A percentile compares a stretch with the other conserved stretches of the same genome.
phyloP scores from a whole-genome alignment of 2,888 invertebrate species.

The Metellina segmentata region DNA sequence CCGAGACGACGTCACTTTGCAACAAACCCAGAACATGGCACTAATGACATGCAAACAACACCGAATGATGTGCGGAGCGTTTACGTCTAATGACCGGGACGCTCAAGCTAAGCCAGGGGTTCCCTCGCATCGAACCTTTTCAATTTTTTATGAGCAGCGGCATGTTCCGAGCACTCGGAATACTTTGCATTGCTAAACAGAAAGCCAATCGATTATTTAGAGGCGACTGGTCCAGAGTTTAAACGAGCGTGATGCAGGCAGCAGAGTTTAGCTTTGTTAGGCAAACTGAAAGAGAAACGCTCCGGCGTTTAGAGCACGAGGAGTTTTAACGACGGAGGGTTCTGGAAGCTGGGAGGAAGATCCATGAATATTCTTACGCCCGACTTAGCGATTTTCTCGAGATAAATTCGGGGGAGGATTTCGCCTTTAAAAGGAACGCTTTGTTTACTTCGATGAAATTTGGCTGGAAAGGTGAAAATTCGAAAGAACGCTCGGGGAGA shows the following conservation, averaged over 20 bases:
- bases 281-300: constrained; percentile 11
- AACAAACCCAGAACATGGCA: neutral
- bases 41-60: neutral
- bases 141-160: neutral
- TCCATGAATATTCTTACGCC: neutral
- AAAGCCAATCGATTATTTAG: constrained; percentile 3
- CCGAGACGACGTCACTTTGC: neutral
- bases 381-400: neutral
- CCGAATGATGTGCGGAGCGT: neutral
- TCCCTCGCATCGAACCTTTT: neutral
- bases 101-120: neutral
- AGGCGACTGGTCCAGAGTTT: neutral
- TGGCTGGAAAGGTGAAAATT: neutral
- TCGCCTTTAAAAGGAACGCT: neutral
- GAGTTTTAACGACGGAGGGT: constrained; percentile 31
- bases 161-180: constrained; percentile 3
- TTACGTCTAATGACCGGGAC: neutral
- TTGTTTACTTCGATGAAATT: neutral
- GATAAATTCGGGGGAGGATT: neutral
- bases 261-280: neutral
- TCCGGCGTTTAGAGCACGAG: neutral
- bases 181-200: constrained; percentile 47
- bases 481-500: neutral
- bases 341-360: neutral
- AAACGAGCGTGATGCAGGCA: neutral